These are phyloP conservation scores for Oncorhynchus nerka DNA, from an alignment of 2,113 vertebrate species.

Conservation along the genomic window DNA sequence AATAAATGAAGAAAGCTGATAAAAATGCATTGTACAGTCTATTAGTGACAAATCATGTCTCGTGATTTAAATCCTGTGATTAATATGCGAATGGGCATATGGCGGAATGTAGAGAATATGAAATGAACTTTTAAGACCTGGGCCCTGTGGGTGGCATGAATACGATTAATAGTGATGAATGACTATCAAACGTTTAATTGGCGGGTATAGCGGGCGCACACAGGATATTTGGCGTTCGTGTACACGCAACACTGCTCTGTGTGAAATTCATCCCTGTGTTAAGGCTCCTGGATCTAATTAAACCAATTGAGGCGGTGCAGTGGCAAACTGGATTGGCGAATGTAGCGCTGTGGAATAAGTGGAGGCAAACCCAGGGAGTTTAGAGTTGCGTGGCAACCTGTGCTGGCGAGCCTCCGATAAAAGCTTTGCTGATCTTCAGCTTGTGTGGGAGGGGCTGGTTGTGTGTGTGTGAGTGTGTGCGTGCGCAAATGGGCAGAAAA, in stretches of 20 bases:
- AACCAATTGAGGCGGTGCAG: conserved; percentile 59
- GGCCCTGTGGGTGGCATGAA: conserved; percentile 15
- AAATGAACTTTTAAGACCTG: conserved; percentile 45
- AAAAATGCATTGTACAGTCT: conserved; percentile 67
- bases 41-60: conserved; percentile 63
- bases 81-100: conserved; percentile 58
- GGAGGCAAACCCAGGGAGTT: conserved; percentile 41
- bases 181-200: conserved; percentile 61
- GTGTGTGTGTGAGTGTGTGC: too few species aligned
- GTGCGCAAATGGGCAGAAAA: too few species aligned
- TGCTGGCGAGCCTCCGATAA: conserved; percentile 47
- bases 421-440: conserved; percentile 29
- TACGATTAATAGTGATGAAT: conserved; percentile 61
- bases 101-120: conserved; percentile 49
- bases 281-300: conserved; percentile 70
- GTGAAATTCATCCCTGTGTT: conserved; percentile 67
- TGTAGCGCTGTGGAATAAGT: conserved; percentile 56
- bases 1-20: conserved; percentile 46
- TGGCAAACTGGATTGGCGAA: conserved; percentile 58
- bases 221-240: conserved; percentile 40
- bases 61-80: conserved; percentile 52
- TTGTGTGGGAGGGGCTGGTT: conserved; percentile 49
- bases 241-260: conserved; percentile 47
- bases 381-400: conserved; percentile 41
- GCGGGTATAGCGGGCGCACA: conserved; percentile 31